Evolutionary conservation across 2,797 vertebrate species (phyloP).

Genomic region (Aldrovandia affinis): DNA sequence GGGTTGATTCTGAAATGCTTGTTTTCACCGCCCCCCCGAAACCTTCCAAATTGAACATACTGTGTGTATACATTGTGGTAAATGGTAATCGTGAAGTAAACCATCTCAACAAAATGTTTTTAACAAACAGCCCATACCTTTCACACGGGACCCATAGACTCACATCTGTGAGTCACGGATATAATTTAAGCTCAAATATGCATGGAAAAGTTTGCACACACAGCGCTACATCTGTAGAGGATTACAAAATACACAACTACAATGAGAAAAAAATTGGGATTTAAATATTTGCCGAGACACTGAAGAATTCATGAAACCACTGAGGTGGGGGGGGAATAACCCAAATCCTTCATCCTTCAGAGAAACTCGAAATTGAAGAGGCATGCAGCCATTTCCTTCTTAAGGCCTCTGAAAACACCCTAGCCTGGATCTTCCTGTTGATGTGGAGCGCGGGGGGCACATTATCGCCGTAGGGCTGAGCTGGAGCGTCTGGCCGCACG

Average conservation of each 20-base stretch:
- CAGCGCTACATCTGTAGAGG: background rate
- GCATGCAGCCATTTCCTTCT: constrained; percentile 34
- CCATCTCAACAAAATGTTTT: background rate
- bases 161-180: background rate
- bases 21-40: background rate
- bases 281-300: background rate
- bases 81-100: background rate
- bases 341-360: constrained; percentile 35
- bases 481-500: background rate
- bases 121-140: background rate
- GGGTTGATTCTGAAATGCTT: background rate
- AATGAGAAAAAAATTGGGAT: constrained; percentile 6
- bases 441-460: background rate
- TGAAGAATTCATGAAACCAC: background rate
- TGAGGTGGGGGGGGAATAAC: background rate
- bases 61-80: background rate
- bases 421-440: constrained; percentile 30
- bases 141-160: background rate
- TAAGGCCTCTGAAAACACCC: background rate
- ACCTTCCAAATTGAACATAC: background rate
- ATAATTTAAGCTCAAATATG: constrained; percentile 13
- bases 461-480: constrained; percentile 1
- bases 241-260: background rate
- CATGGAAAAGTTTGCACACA: background rate
- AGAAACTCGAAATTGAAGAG: constrained; percentile 47